These are phyloP conservation scores for Eulemur albifrons DNA, from an alignment of 2,797 vertebrate genomes.

Conservation along the genomic window DNA sequence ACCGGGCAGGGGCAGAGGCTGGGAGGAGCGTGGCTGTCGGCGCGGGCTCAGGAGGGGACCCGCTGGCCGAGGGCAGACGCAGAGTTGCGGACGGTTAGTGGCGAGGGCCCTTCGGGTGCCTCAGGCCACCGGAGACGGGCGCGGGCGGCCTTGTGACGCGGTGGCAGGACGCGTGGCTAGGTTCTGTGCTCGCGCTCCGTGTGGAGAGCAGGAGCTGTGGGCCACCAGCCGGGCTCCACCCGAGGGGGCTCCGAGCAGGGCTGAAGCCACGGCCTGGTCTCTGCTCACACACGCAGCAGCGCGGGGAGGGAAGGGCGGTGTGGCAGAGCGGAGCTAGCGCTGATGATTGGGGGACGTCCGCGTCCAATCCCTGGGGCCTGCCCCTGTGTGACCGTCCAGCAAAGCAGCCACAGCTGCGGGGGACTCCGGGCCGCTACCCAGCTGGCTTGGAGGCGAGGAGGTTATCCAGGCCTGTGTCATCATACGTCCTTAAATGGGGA, in stretches of 20 bases:
- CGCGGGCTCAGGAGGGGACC: too few relatives aligned
- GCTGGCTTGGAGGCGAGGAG: accelerated
- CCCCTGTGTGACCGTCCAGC: accelerated
- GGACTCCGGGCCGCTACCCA: not conserved
- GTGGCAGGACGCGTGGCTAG: not conserved
- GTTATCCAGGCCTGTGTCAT: accelerated
- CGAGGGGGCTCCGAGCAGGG: too few relatives aligned
- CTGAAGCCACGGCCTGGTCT: not conserved
- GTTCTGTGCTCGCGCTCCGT: accelerated
- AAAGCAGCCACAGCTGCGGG: not conserved
- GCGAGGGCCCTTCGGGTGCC: too few relatives aligned
- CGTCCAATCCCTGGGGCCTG: accelerated
- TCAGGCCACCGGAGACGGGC: not conserved
- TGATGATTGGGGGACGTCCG: too few relatives aligned
- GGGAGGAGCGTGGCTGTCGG: too few relatives aligned
- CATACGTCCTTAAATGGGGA: accelerated
- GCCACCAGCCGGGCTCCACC: too few relatives aligned
- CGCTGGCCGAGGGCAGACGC: accelerated
- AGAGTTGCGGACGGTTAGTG: too few relatives aligned
- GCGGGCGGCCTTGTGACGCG: not conserved
- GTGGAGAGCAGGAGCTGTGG: too few relatives aligned
- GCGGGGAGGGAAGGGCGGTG: too few relatives aligned
- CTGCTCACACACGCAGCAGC: too few relatives aligned
- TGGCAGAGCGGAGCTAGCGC: too few relatives aligned
- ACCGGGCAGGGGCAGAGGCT: not conserved